phyloP scores from a whole-genome alignment of 2,797 vertebrate genomes.

The Carapus acus region DNA sequence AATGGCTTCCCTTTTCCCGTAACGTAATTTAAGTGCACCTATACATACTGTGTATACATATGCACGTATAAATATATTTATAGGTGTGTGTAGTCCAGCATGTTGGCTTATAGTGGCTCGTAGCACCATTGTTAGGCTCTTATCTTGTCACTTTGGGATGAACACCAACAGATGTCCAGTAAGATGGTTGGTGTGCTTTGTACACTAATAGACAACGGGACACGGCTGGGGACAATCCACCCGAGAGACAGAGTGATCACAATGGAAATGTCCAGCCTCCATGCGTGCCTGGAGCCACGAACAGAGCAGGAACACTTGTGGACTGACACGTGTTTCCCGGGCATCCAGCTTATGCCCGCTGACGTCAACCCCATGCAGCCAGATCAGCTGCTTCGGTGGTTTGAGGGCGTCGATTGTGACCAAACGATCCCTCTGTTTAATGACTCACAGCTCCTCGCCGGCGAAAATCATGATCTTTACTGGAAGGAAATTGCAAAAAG shows the following conservation, averaged over 20 bases:
- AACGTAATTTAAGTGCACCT: slow-evolving; percentile 6
- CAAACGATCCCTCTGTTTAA: no score
- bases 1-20: slow-evolving; percentile 24
- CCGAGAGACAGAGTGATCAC: slow-evolving; percentile 23
- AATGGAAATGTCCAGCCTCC: slow-evolving; percentile 35
- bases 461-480: slow-evolving; percentile 41
- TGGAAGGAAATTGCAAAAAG: slow-evolving; percentile 46
- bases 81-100: no score
- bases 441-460: slow-evolving; percentile 14
- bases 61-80: no score
- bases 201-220: no score
- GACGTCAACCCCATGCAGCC: slow-evolving; percentile 18
- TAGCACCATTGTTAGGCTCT: no score
- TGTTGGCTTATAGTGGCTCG: no score
- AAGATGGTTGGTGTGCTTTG: slow-evolving; percentile 26
- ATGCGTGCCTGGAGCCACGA: slow-evolving; percentile 3
- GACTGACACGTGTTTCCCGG: slow-evolving; percentile 34
- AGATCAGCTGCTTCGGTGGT: slow-evolving; percentile 17
- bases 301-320: slow-evolving; percentile 12
- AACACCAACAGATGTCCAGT: no score
- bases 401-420: neutral
- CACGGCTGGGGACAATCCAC: slow-evolving; percentile 7
- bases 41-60: neutral
- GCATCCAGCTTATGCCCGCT: slow-evolving; percentile 12
- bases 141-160: no score